Conservation (phyloP, 2,113 vertebrate genomes). For the Oryzias melastigma region DNA sequence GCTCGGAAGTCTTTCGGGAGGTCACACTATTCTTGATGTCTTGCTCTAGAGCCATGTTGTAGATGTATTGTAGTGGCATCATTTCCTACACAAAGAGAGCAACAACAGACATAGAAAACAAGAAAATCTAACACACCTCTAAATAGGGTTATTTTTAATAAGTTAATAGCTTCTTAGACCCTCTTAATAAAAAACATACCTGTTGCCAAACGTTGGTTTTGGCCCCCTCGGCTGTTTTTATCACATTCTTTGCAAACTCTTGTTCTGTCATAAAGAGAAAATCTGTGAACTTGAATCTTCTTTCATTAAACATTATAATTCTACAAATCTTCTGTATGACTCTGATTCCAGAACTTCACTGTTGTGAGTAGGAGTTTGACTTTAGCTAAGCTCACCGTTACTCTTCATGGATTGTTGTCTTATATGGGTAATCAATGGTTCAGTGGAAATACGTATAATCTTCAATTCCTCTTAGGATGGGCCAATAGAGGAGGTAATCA, state of each 20-base stretch:
- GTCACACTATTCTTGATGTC: slow-evolving; percentile 78
- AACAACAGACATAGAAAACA: neutral
- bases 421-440: slow-evolving; percentile 7
- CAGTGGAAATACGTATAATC: slow-evolving; percentile 12
- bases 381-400: slow-evolving; percentile 25
- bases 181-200: slow-evolving; percentile 64
- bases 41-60: slow-evolving; percentile 84
- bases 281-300: neutral
- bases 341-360: neutral
- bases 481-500: slow-evolving; percentile 36
- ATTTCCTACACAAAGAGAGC: slow-evolving; percentile 67
- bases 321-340: too few species aligned
- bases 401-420: slow-evolving; percentile 19
- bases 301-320: too few species aligned
- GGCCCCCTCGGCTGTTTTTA: slow-evolving; percentile 83
- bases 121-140: neutral
- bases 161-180: neutral
- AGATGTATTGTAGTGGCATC: slow-evolving; percentile 87
- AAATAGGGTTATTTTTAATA: too few species aligned
- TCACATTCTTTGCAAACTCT: slow-evolving; percentile 83
- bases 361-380: slow-evolving; percentile 7
- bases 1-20: slow-evolving; percentile 70
- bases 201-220: slow-evolving; percentile 79
- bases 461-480: slow-evolving; percentile 21
- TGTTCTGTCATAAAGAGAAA: slow-evolving; percentile 67